Percentiles rank a stretch among this genome's conserved stretches.
Evolutionary conservation across 2,888 invertebrate species (phyloP).

Genomic region (Mythimna pallens): DNA sequence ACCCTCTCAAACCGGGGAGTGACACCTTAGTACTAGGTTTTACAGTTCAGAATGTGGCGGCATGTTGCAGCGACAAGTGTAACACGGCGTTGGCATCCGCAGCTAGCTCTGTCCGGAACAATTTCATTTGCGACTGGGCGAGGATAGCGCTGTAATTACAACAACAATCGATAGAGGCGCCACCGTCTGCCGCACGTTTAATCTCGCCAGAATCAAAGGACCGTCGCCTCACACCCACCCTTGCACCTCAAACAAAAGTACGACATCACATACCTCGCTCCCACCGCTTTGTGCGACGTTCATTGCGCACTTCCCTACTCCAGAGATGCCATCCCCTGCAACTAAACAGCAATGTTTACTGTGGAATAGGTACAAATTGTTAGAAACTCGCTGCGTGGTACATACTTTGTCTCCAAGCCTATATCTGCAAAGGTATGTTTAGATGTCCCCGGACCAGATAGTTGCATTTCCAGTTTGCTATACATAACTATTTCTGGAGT

Average conservation of each 20-base stretch:
- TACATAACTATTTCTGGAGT: slow-evolving; percentile 83
- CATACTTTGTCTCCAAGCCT: slow-evolving; percentile 87
- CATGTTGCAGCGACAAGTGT: slow-evolving; percentile 76
- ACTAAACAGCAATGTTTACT: slow-evolving; percentile 70
- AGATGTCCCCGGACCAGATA: slow-evolving; percentile 86
- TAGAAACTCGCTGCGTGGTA: slow-evolving; percentile 76
- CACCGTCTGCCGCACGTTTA: slow-evolving; percentile 91
- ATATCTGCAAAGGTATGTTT: slow-evolving; percentile 86
- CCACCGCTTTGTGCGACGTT: slow-evolving; percentile 46
- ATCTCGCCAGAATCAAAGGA: slow-evolving; percentile 90
- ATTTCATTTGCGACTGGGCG: slow-evolving; percentile 91
- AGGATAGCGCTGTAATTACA: slow-evolving; percentile 90
- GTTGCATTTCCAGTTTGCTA: slow-evolving; percentile 87
- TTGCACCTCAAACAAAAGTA: slow-evolving; percentile 73
- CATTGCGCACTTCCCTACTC: slow-evolving; percentile 69
- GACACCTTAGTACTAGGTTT: slow-evolving; percentile 66
- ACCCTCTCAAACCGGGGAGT: slow-evolving; percentile 26
- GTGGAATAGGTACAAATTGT: slow-evolving; percentile 67
- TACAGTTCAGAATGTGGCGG: slow-evolving; percentile 77
- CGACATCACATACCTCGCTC: slow-evolving; percentile 64
- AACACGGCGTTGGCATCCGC: slow-evolving; percentile 86
- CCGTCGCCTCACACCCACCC: slow-evolving; percentile 88
- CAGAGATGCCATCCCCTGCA: background rate
- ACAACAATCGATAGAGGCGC: slow-evolving; percentile 91
- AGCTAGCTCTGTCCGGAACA: slow-evolving; percentile 89